These are phyloP conservation scores for Solenodon paradoxus DNA, from an alignment of 2,113 vertebrate genomes.

Conservation along the genomic window DNA sequence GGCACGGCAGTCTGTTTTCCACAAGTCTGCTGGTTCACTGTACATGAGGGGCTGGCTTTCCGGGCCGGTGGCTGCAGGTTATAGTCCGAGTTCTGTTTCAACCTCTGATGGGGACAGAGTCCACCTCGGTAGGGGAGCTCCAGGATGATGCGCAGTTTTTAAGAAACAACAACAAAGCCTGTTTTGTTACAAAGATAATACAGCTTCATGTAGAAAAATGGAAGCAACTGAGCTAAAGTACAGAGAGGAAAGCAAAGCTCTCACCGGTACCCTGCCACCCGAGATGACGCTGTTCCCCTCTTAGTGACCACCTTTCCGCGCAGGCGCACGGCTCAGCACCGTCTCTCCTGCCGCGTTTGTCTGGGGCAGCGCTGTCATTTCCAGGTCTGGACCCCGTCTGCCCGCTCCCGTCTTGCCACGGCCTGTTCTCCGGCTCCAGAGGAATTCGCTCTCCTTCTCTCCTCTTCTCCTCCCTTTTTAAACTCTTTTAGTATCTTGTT, in stretches of 20 bases:
- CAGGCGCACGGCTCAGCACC: too few relatives aligned
- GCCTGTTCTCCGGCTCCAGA: too few relatives aligned
- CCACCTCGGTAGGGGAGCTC: too few relatives aligned
- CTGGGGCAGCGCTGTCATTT: neutral
- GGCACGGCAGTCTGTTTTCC: neutral
- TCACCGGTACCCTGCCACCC: too few relatives aligned
- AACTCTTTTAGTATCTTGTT: too few relatives aligned
- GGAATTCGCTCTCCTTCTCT: too few relatives aligned
- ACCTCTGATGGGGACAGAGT: too few relatives aligned
- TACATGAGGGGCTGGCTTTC: neutral
- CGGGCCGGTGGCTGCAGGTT: neutral
- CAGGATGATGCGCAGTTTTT: too few relatives aligned
- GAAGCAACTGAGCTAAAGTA: neutral
- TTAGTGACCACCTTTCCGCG: neutral
- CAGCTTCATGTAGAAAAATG: neutral
- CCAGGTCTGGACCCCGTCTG: neutral
- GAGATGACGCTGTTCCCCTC: neutral
- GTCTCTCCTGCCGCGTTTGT: too few relatives aligned
- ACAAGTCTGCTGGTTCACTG: neutral
- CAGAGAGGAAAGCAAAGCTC: neutral
- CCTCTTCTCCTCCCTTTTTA: too few relatives aligned
- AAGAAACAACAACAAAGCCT: neutral
- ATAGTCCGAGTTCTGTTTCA: neutral
- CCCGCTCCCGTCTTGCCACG: neutral
- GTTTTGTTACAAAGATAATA: neutral